A percentile compares a stretch with the other conserved stretches of the same genome.
Evolutionary conservation across 2,113 vertebrate species (phyloP).

Genomic region (Buteo buteo): DNA sequence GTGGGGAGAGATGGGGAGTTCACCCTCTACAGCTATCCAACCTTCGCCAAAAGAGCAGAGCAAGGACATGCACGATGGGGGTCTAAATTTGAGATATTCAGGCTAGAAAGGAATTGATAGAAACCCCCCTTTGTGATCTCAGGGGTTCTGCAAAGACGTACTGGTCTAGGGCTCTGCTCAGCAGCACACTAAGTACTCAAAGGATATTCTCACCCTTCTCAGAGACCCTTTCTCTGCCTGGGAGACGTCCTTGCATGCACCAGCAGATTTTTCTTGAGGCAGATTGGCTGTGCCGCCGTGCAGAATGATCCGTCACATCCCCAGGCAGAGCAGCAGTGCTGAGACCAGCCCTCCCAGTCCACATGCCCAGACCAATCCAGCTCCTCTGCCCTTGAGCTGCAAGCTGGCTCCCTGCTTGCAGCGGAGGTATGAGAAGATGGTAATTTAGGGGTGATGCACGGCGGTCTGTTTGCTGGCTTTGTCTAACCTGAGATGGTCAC

Average conservation of each 20-base stretch:
- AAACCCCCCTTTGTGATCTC: not conserved
- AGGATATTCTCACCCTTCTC: not conserved
- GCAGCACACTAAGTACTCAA: not conserved
- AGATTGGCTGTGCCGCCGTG: not conserved
- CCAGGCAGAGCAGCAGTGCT: not conserved
- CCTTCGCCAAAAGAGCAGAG: too few species aligned
- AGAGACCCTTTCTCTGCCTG: not conserved
- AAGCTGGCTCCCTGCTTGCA: not conserved
- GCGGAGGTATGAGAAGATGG: fast-evolving
- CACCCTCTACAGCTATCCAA: not conserved
- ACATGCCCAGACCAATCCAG: too few species aligned
- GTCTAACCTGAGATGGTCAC: not conserved
- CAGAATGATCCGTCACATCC: not conserved
- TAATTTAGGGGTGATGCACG: too few species aligned
- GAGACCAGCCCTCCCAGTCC: not conserved
- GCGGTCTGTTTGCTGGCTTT: not conserved
- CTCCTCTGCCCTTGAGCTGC: not conserved
- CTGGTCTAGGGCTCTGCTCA: not conserved
- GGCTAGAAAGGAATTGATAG: not conserved
- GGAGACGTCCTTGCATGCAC: not conserved
- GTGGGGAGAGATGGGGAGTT: not conserved
- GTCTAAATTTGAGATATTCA: not conserved
- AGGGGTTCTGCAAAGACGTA: fast-evolving
- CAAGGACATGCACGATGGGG: fast-evolving
- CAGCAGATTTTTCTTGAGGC: not conserved